Conservation (phyloP, 2,888 invertebrate genomes). For the Synergus itoensis region DNA sequence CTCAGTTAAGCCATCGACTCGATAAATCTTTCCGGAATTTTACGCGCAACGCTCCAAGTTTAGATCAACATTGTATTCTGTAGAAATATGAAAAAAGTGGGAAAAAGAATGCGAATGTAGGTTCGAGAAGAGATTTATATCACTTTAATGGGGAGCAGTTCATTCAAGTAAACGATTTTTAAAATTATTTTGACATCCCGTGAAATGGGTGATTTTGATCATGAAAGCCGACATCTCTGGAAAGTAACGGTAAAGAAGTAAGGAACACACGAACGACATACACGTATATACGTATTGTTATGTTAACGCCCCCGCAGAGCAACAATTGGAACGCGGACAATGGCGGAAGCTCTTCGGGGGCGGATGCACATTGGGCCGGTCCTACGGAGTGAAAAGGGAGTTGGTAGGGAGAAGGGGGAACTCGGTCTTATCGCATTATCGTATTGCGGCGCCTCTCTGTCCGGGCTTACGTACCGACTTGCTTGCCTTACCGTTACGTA, state of each 20-base stretch:
- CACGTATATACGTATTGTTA: constrained; percentile 71
- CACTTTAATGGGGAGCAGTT: too few species aligned
- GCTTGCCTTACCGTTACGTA: constrained; percentile 65
- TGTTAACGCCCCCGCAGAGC: constrained; percentile 72
- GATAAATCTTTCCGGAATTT: constrained; percentile 53
- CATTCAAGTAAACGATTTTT: too few species aligned
- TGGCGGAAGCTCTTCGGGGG: constrained; percentile 65
- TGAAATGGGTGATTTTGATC: neutral
- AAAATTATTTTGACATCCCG: too few species aligned
- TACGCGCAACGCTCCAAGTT: constrained; percentile 18
- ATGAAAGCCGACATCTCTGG: neutral
- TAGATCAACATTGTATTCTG: neutral
- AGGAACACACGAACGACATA: constrained; percentile 49
- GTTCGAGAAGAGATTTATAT: too few species aligned
- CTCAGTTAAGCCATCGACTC: constrained; percentile 46
- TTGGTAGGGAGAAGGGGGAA: constrained; percentile 43
- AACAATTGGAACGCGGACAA: constrained; percentile 75
- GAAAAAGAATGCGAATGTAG: neutral
- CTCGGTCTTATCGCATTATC: constrained; percentile 72
- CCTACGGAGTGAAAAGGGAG: constrained; percentile 51
- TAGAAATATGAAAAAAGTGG: neutral
- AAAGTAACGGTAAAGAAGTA: constrained; percentile 54
- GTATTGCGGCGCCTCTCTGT: constrained; percentile 74
- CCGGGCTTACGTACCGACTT: constrained; percentile 65
- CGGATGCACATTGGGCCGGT: constrained; percentile 50